These are phyloP conservation scores for Meiosimyza decipiens DNA, from an alignment of 2,888 invertebrate genomes.

Conservation along the genomic window DNA sequence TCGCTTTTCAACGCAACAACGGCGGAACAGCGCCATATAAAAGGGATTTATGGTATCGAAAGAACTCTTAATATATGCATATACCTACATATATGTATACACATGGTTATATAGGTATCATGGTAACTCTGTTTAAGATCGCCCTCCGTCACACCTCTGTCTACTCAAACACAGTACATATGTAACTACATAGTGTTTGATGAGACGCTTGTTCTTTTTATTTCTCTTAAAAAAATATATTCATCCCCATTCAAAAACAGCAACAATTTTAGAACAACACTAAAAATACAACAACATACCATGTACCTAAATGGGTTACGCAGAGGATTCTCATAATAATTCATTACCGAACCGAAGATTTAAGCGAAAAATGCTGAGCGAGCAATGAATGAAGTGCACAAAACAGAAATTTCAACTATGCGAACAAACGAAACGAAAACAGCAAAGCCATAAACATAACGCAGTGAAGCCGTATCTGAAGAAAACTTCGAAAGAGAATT, in stretches of 20 bases:
- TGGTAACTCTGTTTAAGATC: slow-evolving; percentile 17
- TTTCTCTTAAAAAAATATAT: neutral
- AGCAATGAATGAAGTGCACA: neutral
- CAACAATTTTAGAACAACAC: neutral
- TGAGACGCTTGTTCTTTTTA: slow-evolving; percentile 5
- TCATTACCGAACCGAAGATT: neutral
- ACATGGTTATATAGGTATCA: too few species aligned
- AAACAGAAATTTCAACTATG: too few species aligned
- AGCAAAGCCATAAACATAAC: slow-evolving; percentile 5
- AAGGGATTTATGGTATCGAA: too few species aligned
- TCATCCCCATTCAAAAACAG: slow-evolving; percentile 23
- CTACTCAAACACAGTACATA: slow-evolving; percentile 14
- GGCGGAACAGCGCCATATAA: too few species aligned
- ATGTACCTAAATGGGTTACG: neutral
- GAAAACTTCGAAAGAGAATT: neutral
- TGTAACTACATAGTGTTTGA: slow-evolving; percentile 9
- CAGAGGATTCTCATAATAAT: neutral
- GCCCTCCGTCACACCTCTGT: neutral
- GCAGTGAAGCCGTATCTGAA: neutral
- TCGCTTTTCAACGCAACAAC: too few species aligned
- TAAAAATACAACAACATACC: slow-evolving; percentile 4
- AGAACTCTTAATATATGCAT: too few species aligned
- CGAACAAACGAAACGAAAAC: too few species aligned
- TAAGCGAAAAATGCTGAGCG: neutral
- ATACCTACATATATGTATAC: too few species aligned